Evolutionary conservation across 2,888 invertebrate genomes (phyloP), one percentile per base, ranked within the genome.

Genomic region (Campoletis raptor): DNA sequence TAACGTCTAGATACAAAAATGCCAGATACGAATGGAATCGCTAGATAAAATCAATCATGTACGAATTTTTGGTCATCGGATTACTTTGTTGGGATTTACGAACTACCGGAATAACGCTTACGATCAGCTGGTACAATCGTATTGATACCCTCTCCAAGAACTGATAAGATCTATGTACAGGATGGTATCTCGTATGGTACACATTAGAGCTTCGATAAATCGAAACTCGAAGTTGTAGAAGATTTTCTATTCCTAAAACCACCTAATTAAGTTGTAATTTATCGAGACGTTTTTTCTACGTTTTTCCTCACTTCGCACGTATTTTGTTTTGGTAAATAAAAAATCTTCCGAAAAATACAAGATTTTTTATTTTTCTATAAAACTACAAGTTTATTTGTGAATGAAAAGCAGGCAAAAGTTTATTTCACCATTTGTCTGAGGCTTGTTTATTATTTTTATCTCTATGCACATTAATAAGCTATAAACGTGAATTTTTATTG

Each of bases 81-180:
- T 67, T 67, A 40, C 18, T 40, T n/a, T 37, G 30, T 37, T 21
- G 6, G 10, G 15, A 67, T 36, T 67, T 67, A 67, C 37, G 37
- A 67, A n/a, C 40, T 40, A 40, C 40, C 40, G 66, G 40, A 67
- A 67, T 67, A 67, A 40, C 37, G n/a, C 40, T n/a, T 37, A 67
- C 18, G 40, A 67, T 67, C 66, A 67, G 37, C 40, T 67, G 66
- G 40, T 67, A 36, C 40, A 7, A 40, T 67, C 66, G 40, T n/a
- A 36, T 37, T 40, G 66, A 67, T n/a, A 67, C 18, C 18, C 37
- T 67, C 8, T 37, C 10, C 40, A 8, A 67, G 40, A 1, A 45
- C 15, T 15, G 45, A 66, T 66, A 66, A 66, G 18, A 66, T 66
- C 61, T 8, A 21, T n/a, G 37, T n/a, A 30, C 9, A 2, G 18